These are phyloP conservation scores for Vombatus ursinus DNA, from an alignment of 2,113 vertebrate species.

Conservation along the genomic window DNA sequence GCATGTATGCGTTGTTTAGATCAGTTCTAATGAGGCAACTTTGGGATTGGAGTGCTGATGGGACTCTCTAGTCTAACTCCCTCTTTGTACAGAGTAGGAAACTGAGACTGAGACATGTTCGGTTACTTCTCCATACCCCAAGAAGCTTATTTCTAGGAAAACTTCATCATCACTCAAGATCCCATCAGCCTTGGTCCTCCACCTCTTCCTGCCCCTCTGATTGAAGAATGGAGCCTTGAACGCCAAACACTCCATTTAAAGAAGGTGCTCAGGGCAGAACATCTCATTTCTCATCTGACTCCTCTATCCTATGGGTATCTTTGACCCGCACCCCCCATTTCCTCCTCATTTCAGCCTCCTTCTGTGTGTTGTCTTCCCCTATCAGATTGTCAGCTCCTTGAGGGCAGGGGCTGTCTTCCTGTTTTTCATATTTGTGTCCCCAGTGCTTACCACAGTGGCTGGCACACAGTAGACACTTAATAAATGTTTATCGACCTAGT, in stretches of 20 bases:
- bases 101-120: neutral
- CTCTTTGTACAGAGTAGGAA: neutral
- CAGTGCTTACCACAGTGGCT: neutral
- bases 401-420: neutral
- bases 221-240: neutral
- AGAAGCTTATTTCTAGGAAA: neutral
- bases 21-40: neutral
- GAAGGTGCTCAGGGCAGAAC: too few species aligned
- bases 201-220: neutral
- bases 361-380: too few species aligned
- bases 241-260: too few species aligned
- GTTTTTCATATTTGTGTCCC: neutral
- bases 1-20: neutral
- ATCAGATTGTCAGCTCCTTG: neutral
- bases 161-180: neutral
- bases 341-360: too few species aligned
- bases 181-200: neutral
- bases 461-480: too few species aligned
- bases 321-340: too few species aligned
- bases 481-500: too few species aligned
- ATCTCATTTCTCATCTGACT: neutral
- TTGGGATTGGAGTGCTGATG: neutral
- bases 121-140: neutral
- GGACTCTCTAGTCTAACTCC: neutral
- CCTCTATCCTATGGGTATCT: too few species aligned